Percentiles rank a stretch among this genome's conserved stretches.
Evolutionary conservation across 2,888 invertebrate species (phyloP).

Genomic region (Hemistola chrysoprasaria): DNA sequence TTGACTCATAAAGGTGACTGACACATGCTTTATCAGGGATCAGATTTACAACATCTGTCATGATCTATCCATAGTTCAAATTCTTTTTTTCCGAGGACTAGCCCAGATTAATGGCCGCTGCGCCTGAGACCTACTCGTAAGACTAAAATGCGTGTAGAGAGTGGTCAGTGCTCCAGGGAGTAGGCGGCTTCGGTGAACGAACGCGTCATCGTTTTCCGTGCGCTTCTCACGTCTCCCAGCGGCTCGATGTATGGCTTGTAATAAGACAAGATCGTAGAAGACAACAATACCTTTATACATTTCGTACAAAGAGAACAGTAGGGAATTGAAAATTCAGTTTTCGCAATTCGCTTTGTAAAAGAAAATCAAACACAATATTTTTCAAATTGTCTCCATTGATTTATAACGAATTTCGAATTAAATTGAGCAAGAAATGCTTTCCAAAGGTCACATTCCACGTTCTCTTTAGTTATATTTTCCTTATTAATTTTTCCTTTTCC

Average conservation of each 20-base stretch:
- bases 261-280: no score
- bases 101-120: slow-evolving; percentile 2
- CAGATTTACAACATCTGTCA: neutral
- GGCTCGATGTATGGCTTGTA: no score
- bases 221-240: slow-evolving; percentile 1
- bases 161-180: slow-evolving; percentile 29
- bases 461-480: slow-evolving; percentile 5
- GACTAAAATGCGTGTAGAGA: slow-evolving; percentile 24
- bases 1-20: no score
- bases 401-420: neutral
- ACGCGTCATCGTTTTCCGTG: slow-evolving; percentile 28
- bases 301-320: no score
- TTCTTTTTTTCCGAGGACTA: neutral
- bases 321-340: no score
- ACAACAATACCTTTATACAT: no score
- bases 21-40: no score
- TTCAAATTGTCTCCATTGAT: no score
- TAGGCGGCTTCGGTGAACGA: slow-evolving; percentile 49
- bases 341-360: no score
- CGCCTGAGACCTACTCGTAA: slow-evolving; percentile 3
- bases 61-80: neutral
- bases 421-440: slow-evolving; percentile 1
- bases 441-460: slow-evolving; percentile 2
- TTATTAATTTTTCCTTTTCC: slow-evolving; percentile 14
- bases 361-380: no score